Conservation (phyloP, 1,140 invertebrate genomes). For the Araneus ventricosus region DNA sequence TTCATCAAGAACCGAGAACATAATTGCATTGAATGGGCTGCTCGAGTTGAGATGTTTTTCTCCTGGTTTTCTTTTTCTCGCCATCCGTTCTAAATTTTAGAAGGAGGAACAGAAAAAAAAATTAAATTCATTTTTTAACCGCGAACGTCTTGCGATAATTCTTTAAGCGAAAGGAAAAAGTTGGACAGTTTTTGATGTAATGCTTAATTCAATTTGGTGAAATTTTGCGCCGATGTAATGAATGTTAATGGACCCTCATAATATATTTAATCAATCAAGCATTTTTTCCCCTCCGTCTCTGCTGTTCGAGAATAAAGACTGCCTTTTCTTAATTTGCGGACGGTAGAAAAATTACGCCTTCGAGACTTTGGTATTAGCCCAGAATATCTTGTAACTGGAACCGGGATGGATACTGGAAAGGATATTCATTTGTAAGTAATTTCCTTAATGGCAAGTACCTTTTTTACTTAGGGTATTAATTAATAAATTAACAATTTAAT, state of each 20-base stretch:
- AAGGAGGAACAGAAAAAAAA: constrained; percentile 22
- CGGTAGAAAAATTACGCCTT: constrained; percentile 35
- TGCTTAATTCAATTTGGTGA: constrained; percentile 69
- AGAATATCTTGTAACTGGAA: not conserved
- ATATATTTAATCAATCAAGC: constrained; percentile 75
- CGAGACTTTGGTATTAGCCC: constrained; percentile 32
- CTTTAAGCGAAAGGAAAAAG: constrained; percentile 58
- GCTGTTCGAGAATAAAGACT: constrained; percentile 6
- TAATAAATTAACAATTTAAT: constrained; percentile 65
- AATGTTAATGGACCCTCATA: constrained; percentile 74
- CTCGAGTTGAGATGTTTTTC: constrained; percentile 65
- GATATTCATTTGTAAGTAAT: constrained; percentile 60
- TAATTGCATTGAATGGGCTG: constrained; percentile 72
- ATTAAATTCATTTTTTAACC: constrained; percentile 44
- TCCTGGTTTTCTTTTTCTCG: constrained; percentile 5
- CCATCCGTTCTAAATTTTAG: not conserved
- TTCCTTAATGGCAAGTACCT: constrained; percentile 58
- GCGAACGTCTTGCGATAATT: constrained; percentile 35
- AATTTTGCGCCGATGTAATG: constrained; percentile 59
- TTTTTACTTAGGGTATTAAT: constrained; percentile 56
- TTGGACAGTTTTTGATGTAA: constrained; percentile 75
- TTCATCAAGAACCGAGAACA: constrained; percentile 46
- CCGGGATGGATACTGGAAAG: not conserved
- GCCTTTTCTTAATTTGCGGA: constrained; percentile 55
- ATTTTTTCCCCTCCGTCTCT: not conserved